Evolutionary conservation across 2,113 vertebrate species (phyloP), one percentile per base, ranked within the genome.

Genomic region (Pungitius pungitius): DNA sequence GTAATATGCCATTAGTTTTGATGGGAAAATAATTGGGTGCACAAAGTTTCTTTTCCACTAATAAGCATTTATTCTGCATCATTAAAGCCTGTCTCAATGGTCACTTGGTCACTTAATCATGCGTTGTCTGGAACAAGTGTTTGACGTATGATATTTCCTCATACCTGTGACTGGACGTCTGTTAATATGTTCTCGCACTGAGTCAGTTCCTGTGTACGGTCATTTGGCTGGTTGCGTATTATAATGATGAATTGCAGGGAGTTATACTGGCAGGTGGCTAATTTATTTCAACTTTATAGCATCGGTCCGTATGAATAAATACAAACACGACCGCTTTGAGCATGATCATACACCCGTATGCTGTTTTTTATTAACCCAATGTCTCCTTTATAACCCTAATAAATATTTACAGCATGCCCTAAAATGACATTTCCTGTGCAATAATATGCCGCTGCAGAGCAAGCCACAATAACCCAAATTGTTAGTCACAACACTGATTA

Each of bases 81-180:
- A 86, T 87, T 83, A 83, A 85, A 62, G 56, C 52, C 67, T 67
- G 56, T 58, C 42, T 83, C 22, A 52, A 52, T 62, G 77, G 65
- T 73, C 11, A 58, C 72, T 83, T 84, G n/a, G n/a, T n/a, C n/a
- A n/a, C n/a, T n/a, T n/a, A 78, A 87, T 78, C 77, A 61, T 26
- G 3, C 70, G 63, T 30, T 3, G 51, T 60, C 71, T 47, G 24
- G 56, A 65, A 84, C 60, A 47, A 63, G 68, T 67, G 64, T 82
- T 81, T 71, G 72, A 69, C 33, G 77, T 82, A 39, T 73, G 69
- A 49, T 69, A 67, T 80, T 84, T 77, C 58, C n/a, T 15, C 40
- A 67, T 69, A 67, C 69, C 68, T 85, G 51, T 55, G 59, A 68
- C 40, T 73, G 37, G 27, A n/a, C 37, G 43, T 18, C 24, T 39